These are phyloP conservation scores for Siphlonurus alternatus DNA, from an alignment of 2,888 invertebrate species.

Conservation along the genomic window DNA sequence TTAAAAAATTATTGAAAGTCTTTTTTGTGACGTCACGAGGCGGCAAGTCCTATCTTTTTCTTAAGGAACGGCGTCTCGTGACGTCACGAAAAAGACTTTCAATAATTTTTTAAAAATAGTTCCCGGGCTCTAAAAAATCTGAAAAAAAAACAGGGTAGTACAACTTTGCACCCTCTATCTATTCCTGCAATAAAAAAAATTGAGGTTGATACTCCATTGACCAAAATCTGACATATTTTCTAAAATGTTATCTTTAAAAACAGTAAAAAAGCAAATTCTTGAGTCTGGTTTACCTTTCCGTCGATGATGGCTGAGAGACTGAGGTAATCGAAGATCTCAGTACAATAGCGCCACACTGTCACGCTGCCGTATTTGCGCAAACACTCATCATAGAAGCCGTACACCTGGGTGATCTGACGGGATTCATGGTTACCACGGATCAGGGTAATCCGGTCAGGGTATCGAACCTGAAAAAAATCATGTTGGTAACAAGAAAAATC, in stretches of 20 bases:
- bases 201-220: too few species aligned
- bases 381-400: constrained; percentile 99
- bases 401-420: constrained; percentile 97
- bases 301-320: constrained; percentile 95
- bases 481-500: too few species aligned
- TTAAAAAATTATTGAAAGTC: too few species aligned
- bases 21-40: too few species aligned
- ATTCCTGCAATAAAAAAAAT: too few species aligned
- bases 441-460: constrained; percentile 95
- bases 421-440: constrained; percentile 99
- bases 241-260: background rate
- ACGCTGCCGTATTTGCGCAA: constrained; percentile 95
- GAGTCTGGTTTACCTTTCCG: constrained; percentile 46
- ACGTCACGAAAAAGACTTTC: too few species aligned
- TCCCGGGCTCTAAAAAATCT: too few species aligned
- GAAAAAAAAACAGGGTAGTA: too few species aligned
- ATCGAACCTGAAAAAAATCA: constrained; percentile 55
- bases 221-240: constrained; percentile 1
- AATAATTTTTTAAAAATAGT: too few species aligned
- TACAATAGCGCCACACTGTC: constrained; percentile 98
- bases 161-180: too few species aligned
- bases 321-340: constrained; percentile 96
- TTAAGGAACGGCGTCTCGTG: too few species aligned
- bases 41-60: too few species aligned
- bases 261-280: background rate